phyloP scores from a whole-genome alignment of 2,888 invertebrate species.

The Opisthograptis luteolata region DNA sequence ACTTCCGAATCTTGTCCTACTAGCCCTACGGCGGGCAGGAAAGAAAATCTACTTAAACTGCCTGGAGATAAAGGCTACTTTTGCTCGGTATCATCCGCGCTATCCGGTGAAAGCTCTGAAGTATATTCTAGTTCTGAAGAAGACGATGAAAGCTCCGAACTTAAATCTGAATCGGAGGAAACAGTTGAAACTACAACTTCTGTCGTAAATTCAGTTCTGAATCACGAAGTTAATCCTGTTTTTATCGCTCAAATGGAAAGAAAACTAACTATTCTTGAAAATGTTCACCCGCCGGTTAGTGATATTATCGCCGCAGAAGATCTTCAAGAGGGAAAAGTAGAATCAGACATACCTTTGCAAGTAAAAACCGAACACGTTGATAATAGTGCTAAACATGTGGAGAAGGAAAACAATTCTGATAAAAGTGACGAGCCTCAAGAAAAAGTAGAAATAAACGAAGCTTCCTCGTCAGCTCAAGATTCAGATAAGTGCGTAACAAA shows the following conservation, averaged over 20 bases:
- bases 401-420: conserved; percentile 15
- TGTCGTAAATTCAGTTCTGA: conserved; percentile 82
- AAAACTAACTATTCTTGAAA: conserved; percentile 58
- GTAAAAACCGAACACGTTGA: neutral
- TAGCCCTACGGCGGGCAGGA: conserved; percentile 66
- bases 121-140: conserved; percentile 73
- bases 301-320: conserved; percentile 31
- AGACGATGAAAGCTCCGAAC: conserved; percentile 76
- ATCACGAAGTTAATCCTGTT: conserved; percentile 58
- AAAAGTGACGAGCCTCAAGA: conserved; percentile 28
- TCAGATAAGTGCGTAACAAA: conserved; percentile 62
- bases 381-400: neutral
- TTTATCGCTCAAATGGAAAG: conserved; percentile 66
- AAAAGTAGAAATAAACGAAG: conserved; percentile 36
- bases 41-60: conserved; percentile 65
- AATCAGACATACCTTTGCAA: neutral
- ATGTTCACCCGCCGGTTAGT: conserved; percentile 37
- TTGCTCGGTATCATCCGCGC: conserved; percentile 72
- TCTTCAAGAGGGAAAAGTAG: conserved; percentile 3
- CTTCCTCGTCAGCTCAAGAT: conserved; percentile 44
- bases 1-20: conserved; percentile 77
- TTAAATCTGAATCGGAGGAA: conserved; percentile 73
- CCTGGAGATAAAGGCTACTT: conserved; percentile 68
- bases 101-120: conserved; percentile 73
- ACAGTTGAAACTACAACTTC: conserved; percentile 83